A percentile compares a stretch with the other conserved stretches of the same genome.
Evolutionary conservation across 2,113 vertebrate species (phyloP).

Genomic region (Tetrao urogallus): DNA sequence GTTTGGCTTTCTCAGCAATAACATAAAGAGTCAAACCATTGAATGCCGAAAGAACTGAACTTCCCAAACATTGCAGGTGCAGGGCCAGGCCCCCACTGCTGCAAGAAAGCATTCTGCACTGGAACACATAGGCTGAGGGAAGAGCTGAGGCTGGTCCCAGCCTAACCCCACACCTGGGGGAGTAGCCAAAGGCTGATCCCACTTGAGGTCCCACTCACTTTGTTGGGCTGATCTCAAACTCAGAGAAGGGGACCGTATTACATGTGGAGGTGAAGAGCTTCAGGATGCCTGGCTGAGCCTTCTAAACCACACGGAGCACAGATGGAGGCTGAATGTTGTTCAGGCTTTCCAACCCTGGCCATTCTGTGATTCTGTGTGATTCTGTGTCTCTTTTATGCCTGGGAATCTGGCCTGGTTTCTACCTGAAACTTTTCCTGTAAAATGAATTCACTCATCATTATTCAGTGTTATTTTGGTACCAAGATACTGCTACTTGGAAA

Average conservation of each 20-base stretch:
- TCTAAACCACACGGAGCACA: not conserved
- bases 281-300: not conserved
- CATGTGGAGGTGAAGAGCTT: not conserved
- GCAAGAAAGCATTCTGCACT: not conserved
- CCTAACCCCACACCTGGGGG: not conserved
- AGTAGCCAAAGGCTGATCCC: not conserved
- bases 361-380: not conserved
- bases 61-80: not conserved
- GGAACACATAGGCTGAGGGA: not conserved
- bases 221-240: not conserved
- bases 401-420: not conserved
- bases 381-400: not conserved
- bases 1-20: conserved; percentile 39
- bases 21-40: not conserved
- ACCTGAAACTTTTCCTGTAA: not conserved
- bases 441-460: not conserved
- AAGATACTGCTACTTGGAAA: not conserved
- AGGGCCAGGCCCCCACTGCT: not conserved
- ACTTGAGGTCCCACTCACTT: accelerated
- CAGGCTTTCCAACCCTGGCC: too few species aligned
- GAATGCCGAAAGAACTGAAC: not conserved
- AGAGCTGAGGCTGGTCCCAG: not conserved
- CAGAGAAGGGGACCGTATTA: not conserved
- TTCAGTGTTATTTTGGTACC: not conserved
- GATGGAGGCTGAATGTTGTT: accelerated